phyloP scores from a whole-genome alignment of 2,797 vertebrate genomes.

The Ammospiza maritima region DNA sequence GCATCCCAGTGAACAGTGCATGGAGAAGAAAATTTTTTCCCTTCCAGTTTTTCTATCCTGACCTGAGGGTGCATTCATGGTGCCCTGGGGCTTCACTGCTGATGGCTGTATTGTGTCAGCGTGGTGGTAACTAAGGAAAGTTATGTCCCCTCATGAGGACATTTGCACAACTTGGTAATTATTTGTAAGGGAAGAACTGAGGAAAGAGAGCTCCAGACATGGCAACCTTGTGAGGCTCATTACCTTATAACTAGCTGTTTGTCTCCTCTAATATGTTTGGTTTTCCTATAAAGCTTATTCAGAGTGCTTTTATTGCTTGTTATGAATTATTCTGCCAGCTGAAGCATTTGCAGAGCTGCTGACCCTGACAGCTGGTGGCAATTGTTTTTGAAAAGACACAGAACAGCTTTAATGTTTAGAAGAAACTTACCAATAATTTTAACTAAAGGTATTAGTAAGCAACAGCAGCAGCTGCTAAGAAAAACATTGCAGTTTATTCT shows the following conservation, averaged over 20 bases:
- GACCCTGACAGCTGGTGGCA: slow-evolving; percentile 6
- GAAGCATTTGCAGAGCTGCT: slow-evolving; percentile 47
- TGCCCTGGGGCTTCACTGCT: not conserved
- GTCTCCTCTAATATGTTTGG: slow-evolving; percentile 24
- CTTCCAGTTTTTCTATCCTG: not conserved
- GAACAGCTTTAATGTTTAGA: slow-evolving; percentile 19
- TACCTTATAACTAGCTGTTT: slow-evolving; percentile 36
- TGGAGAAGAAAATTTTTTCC: not conserved
- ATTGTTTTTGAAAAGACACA: slow-evolving; percentile 37
- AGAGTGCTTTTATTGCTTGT: slow-evolving; percentile 53
- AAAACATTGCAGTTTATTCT: not conserved
- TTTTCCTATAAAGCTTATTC: slow-evolving; percentile 39
- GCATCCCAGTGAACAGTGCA: not conserved
- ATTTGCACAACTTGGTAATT: not conserved
- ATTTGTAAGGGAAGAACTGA: not conserved
- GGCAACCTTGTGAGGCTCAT: not conserved
- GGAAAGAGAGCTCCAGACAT: not conserved
- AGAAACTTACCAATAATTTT: slow-evolving; percentile 12
- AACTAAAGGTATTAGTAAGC: slow-evolving; percentile 14
- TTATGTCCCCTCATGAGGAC: not conserved
- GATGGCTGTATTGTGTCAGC: not conserved
- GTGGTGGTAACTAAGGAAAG: not conserved
- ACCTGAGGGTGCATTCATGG: not conserved
- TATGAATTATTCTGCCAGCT: slow-evolving; percentile 39
- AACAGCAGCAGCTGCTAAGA: not conserved